Evolutionary conservation across 2,888 invertebrate species (phyloP), one percentile per base, ranked within the genome.

Genomic region (Drosophila lutescens): DNA sequence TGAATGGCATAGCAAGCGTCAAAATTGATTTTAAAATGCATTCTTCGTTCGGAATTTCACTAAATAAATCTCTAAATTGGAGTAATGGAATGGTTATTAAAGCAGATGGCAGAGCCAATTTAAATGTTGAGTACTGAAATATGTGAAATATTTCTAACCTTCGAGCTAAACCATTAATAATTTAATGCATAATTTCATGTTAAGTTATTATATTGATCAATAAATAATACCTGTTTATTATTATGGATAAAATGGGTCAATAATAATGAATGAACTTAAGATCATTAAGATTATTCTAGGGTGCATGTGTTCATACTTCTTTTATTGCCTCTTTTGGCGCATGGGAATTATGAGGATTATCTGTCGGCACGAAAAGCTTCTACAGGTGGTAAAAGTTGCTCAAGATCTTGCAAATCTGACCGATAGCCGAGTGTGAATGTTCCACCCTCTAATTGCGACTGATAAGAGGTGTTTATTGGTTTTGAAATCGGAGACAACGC

Each of bases 1-100:
- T 51, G 56, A 55, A 56, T 58, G 58, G 59, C 69, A 67, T 49
- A 65, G 68, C 57, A 70, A 73, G 74, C 79, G 73, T 87, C 80
- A 87, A 60, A 85, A 87, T 87, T 87, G 85, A 85, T 87, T 85
- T 85, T 80, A 82, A 85, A 87, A 87, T 85, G 83, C 78, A 67
- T 44, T 76, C 61, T 71, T 70, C 49, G 46, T 13, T 54, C 20
- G 55, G 38, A 26, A 67, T 67, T 68, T 46, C 17, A 15, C 57
- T 10, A 62, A 57, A 57, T 40, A 15, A 10, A 20, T 26, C 26
- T 41, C 34, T 34, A 20, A 62, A 59, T 34, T 57, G 41, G 15
- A 20, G 40, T 8, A 20, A 32, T 30, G 38, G 20, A 46, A 17
- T 32, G 13, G 12, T 34, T 34, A 36, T 36, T 13, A 44, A 9